A percentile compares a stretch with the other conserved stretches of the same genome.
Evolutionary conservation across 2,113 vertebrate species (phyloP).

Genomic region (Penelope pileata): DNA sequence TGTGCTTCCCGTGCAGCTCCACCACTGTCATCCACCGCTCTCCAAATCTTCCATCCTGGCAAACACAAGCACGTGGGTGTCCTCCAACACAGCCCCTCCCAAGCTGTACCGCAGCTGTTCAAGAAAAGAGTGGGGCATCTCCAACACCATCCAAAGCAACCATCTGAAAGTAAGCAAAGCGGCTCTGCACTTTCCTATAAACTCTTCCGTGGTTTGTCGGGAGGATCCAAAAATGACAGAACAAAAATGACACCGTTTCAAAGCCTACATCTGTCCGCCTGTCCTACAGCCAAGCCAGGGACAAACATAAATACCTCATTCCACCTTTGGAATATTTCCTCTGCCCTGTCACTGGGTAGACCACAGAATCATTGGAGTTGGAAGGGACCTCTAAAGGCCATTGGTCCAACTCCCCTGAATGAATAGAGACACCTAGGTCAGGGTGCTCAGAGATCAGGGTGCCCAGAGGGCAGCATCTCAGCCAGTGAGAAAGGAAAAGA

Average conservation of each 20-base stretch:
- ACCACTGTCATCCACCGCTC: neutral
- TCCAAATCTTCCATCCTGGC: neutral
- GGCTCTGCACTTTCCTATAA: conserved; percentile 15
- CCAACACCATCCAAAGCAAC: conserved; percentile 10
- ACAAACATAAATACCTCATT: conserved; percentile 20
- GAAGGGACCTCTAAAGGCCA: neutral
- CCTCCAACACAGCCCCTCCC: neutral
- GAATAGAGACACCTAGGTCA: neutral
- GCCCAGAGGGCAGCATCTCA: neutral
- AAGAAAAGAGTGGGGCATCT: neutral
- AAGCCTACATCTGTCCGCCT: neutral
- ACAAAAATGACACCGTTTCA: neutral
- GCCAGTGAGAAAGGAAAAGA: neutral
- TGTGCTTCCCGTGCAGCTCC: neutral
- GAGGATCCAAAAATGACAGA: conserved; percentile 30
- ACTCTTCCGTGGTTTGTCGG: neutral
- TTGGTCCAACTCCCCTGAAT: neutral
- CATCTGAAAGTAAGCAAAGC: neutral
- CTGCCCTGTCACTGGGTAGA: neutral
- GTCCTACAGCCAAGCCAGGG: neutral
- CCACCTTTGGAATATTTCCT: neutral
- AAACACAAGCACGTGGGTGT: neutral
- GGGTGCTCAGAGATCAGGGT: neutral
- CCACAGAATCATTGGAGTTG: neutral
- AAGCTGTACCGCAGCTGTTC: neutral